phyloP scores from a whole-genome alignment of 1,140 invertebrate species.

The Lepidostoma basale region DNA sequence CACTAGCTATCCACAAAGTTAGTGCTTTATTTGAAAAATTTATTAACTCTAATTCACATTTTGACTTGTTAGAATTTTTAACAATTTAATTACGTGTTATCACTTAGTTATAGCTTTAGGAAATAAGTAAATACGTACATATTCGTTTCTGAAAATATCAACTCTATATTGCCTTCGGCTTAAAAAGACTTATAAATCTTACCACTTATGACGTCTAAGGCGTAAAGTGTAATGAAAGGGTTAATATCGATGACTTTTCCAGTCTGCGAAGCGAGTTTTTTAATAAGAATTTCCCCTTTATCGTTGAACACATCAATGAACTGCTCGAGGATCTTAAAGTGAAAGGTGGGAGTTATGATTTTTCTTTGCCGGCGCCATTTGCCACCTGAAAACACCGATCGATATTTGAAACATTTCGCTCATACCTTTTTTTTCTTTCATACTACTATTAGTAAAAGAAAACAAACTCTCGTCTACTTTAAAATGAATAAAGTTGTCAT shows the following conservation, averaged over 20 bases:
- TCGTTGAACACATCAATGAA: slow-evolving; percentile 82
- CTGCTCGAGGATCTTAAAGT: slow-evolving; percentile 85
- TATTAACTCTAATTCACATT: neutral
- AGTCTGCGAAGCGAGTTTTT: slow-evolving; percentile 65
- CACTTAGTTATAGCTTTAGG: neutral
- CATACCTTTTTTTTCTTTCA: too few relatives aligned
- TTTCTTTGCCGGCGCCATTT: slow-evolving; percentile 42
- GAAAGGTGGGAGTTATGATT: slow-evolving; percentile 78
- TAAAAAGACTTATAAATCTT: slow-evolving; percentile 52
- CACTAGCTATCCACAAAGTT: neutral
- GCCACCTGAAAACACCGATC: slow-evolving; percentile 34
- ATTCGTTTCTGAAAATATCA: too few relatives aligned
- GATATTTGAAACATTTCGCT: too few relatives aligned
- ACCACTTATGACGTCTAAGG: slow-evolving; percentile 84
- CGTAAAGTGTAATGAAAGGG: slow-evolving; percentile 73
- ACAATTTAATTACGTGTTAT: neutral
- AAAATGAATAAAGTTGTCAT: too few relatives aligned
- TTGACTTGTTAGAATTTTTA: neutral
- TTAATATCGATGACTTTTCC: slow-evolving; percentile 70
- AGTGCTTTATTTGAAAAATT: too few relatives aligned
- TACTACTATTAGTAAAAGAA: too few relatives aligned
- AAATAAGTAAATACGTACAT: neutral
- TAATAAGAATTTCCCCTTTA: slow-evolving; percentile 68
- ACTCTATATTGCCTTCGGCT: too few relatives aligned
- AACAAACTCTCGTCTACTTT: too few relatives aligned